phyloP scores from a whole-genome alignment of 1,140 invertebrate species.

The Andrena cerasifolii region DNA sequence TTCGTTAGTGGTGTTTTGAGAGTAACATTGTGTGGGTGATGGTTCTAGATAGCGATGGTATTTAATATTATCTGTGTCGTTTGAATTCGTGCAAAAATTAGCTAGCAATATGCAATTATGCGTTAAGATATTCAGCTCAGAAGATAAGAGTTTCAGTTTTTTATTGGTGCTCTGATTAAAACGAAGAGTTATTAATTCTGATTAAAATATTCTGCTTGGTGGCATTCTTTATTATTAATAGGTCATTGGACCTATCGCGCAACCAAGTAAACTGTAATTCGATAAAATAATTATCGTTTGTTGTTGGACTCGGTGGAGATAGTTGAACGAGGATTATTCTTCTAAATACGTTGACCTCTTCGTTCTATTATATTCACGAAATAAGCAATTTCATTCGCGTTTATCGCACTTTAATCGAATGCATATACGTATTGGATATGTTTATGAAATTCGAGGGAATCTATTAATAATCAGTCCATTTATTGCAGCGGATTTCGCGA shows the following conservation, averaged over 20 bases:
- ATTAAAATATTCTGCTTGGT: not conserved
- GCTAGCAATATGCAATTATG: too few species aligned
- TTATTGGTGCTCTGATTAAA: too few species aligned
- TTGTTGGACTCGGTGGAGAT: not conserved
- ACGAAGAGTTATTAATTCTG: not conserved
- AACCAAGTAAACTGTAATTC: not conserved
- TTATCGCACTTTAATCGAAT: not conserved
- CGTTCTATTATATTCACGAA: conserved; percentile 4
- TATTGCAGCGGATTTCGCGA: conserved; percentile 4
- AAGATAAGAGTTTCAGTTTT: too few species aligned
- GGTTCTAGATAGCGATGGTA: too few species aligned
- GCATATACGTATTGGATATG: not conserved
- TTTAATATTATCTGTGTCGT: too few species aligned
- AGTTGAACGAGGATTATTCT: not conserved
- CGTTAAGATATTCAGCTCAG: too few species aligned
- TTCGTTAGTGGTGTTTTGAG: too few species aligned
- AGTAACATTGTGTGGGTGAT: too few species aligned
- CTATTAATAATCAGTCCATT: conserved; percentile 6
- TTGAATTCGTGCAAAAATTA: too few species aligned
- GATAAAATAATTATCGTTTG: conserved; percentile 5
- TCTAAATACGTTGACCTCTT: not conserved
- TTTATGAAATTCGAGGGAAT: conserved; percentile 16
- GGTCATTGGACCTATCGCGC: not conserved
- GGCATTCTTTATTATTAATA: not conserved
- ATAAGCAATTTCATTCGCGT: not conserved